Percentiles rank a stretch among this genome's conserved stretches.
phyloP scores from a whole-genome alignment of 2,888 invertebrate species.

The Rhodophaea formosa region DNA sequence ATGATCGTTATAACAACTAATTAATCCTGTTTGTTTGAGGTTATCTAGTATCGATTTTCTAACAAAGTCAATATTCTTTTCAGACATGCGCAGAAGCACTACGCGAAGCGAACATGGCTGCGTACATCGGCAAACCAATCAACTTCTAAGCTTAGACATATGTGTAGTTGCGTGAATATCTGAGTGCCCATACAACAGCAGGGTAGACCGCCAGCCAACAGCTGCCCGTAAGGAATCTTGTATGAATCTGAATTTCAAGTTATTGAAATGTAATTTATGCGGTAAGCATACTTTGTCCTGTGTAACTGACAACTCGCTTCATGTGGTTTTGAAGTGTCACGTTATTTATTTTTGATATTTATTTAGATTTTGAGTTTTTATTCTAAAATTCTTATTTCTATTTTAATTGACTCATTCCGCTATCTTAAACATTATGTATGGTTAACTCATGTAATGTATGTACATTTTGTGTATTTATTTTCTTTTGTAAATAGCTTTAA shows the following conservation, averaged over 20 bases:
- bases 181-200: conserved; percentile 36
- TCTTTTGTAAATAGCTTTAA: conserved; percentile 70
- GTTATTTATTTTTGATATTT: conserved; percentile 27
- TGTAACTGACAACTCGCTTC: conserved; percentile 14
- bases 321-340: conserved; percentile 18
- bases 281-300: conserved; percentile 25
- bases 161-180: conserved; percentile 37
- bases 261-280: conserved; percentile 27
- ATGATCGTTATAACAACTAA: too few relatives aligned
- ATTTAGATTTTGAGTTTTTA: too few relatives aligned
- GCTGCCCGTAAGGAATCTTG: conserved; percentile 59
- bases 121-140: conserved; percentile 97
- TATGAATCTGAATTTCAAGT: conserved; percentile 63
- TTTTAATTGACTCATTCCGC: conserved; percentile 51
- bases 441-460: conserved; percentile 54
- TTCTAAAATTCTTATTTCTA: conserved; percentile 32
- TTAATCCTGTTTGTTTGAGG: neutral
- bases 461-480: conserved; percentile 61
- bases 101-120: conserved; percentile 97
- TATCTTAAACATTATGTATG: conserved; percentile 38
- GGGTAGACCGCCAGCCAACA: conserved; percentile 38
- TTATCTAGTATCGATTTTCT: neutral
- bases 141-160: conserved; percentile 87
- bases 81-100: conserved; percentile 98
- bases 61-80: conserved; percentile 40